A percentile compares a stretch with the other conserved stretches of the same genome.
Conservation (phyloP, 2,113 vertebrate genomes). For the Xenotilapia longispinis region DNA sequence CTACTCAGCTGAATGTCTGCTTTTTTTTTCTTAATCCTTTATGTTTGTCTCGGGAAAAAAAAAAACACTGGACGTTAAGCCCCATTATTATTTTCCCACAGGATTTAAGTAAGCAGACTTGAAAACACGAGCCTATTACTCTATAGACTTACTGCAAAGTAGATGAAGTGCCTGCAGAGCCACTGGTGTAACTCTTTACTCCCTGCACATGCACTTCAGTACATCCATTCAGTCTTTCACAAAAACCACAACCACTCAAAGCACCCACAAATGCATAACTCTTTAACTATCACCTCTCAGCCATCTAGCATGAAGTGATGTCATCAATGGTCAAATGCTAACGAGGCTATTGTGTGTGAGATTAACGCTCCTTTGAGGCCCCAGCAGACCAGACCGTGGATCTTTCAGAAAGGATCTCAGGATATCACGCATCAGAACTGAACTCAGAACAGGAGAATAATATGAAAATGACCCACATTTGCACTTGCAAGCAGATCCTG, state of each 20-base stretch:
- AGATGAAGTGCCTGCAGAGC: constrained; percentile 8
- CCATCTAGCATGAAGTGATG: constrained; percentile 5
- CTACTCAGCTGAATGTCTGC: neutral
- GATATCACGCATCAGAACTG: constrained; percentile 38
- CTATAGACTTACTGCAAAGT: neutral
- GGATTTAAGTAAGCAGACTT: constrained; percentile 19
- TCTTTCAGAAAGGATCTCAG: constrained; percentile 12
- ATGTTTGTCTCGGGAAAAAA: neutral
- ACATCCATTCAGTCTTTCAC: neutral
- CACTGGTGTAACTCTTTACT: neutral
- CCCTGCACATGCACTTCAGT: neutral
- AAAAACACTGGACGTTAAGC: fast-evolving
- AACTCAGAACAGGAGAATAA: constrained; percentile 29
- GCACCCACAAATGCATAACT: neutral
- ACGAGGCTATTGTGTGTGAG: constrained; percentile 25
- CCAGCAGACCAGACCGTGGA: neutral
- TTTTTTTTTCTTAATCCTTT: constrained; percentile 14
- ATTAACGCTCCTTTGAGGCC: constrained; percentile 4
- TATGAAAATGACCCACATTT: constrained; percentile 28
- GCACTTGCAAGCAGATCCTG: constrained; percentile 37
- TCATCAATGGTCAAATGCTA: constrained; percentile 21
- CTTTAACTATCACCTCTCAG: neutral
- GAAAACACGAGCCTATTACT: constrained; percentile 12
- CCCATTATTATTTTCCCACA: constrained; percentile 8
- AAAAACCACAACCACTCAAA: neutral